Evolutionary conservation across 1,140 invertebrate species (phyloP).

Genomic region (Nilaparvata lugens): DNA sequence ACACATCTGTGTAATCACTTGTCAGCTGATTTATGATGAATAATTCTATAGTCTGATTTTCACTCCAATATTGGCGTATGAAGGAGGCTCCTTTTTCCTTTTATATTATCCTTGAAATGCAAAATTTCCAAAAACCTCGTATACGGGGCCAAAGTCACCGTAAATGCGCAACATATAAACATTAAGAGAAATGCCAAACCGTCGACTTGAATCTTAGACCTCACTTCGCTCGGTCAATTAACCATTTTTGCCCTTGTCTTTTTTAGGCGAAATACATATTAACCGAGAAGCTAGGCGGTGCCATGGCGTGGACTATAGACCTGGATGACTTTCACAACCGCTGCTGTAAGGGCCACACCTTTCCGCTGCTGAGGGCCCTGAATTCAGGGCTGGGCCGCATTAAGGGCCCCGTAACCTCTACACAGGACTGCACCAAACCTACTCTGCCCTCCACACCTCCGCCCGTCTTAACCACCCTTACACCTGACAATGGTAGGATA

Average conservation of each 20-base stretch:
- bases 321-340: constrained; percentile 79
- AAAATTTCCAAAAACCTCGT: too few relatives aligned
- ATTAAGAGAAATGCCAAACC: background rate
- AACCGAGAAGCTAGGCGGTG: constrained; percentile 61
- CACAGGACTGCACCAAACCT: constrained; percentile 53
- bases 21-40: too few relatives aligned
- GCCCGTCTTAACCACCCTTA: constrained; percentile 58
- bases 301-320: constrained; percentile 84
- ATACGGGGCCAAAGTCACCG: too few relatives aligned
- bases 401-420: constrained; percentile 27
- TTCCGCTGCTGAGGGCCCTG: constrained; percentile 61
- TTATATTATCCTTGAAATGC: too few relatives aligned
- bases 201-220: too few relatives aligned
- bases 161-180: too few relatives aligned
- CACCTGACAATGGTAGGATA: constrained; percentile 36
- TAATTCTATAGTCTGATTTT: too few relatives aligned
- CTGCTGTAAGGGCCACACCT: constrained; percentile 62
- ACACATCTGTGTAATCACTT: too few relatives aligned
- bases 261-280: constrained; percentile 58
- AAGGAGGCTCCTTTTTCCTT: too few relatives aligned
- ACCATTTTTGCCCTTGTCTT: background rate
- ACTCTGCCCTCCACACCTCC: constrained; percentile 54
- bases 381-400: constrained; percentile 57
- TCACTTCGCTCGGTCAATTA: too few relatives aligned
- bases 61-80: too few relatives aligned